Base-by-base conservation (phyloP, 2,797 vertebrate genomes). In the Trachops cirrhosus region DNA sequence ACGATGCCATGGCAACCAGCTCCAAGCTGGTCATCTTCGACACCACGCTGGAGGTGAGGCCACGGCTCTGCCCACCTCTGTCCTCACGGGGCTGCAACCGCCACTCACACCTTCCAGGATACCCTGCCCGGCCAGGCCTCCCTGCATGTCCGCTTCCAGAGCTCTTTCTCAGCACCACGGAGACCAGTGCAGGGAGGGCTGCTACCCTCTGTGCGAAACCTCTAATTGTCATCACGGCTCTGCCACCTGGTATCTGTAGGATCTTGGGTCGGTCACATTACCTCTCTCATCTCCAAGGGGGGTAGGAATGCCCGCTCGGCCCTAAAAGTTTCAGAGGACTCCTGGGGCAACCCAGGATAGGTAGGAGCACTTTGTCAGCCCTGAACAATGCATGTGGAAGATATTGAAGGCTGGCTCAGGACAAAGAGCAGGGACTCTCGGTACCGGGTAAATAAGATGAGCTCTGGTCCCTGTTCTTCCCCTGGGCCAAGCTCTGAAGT, bases 1-100 rank as follows among this genome's bases (percentile, higher is more conserved):
- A 99, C 0, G 99, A 99, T 0, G 99, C 99, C 88, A 98, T 99
- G 95, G 99, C 99, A 5, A 99, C 99, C 97, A 99, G 99, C 98
- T 99, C 99, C 97, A 99, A 99, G 97, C 98, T 99, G 4, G 99
- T 99, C 6, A 98, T 99, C 95, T 99, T 99, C 1, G 99, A 99
- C 96, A 99, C 99, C 16, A 98, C 98, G 0, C 98, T 99, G 46
- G 98, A 99, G 99, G 99, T 99, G 94, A 98, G 97, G 67, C n/a
- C 3, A 3, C 14, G 0, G 18, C 18, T 90, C 52, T 19, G 54
- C 62, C 19, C 34, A 16, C 32, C 34, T 16, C 19, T 52, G 37
- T 1, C 52, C 24, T 52, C 22, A 9, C 0, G 4, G 54, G 44
- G 34, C 83, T 37, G 34, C 44, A 32, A 37, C 50, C 24, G 5